Base-by-base conservation (phyloP, 2,888 invertebrate genomes). In the Orchesellides sinensis region DNA sequence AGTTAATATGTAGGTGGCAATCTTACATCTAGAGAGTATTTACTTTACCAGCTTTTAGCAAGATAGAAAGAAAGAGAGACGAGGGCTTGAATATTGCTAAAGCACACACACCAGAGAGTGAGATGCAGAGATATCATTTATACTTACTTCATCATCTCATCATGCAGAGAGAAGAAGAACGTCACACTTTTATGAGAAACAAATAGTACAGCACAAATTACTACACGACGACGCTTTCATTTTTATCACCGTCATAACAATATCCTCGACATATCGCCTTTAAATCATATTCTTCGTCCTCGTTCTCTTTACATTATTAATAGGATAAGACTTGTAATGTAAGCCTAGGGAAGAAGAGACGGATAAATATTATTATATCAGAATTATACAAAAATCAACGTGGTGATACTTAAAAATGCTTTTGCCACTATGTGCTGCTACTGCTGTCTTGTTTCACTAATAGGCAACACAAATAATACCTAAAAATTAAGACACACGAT, bases 121-220 rank as follows among this genome's bases (percentile, higher is more conserved):
- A n/a, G n/a, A n/a, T n/a, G n/a, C n/a, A n/a, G 1, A 12, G 14
- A 66, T 40, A 69, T 23, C 32, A 69, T 14, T n/a, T n/a, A n/a
- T 17, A 78, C 78, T 78, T 78, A 78, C 78, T 78, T 78, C 78
- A 69, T 78, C 78, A 45, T 78, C 52, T 77, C 69, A 68, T 69
- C 56, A 61, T 61, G 23, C 52, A 29, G 49, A 47, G 17, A 49
- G 45, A 25, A 63, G 63, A 61, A n/a, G 23, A 66, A 49, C 49
- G 66, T 45, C 25, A 66, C 47, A 25, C 47, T 25, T 49, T 66
- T 66, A 66, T 49, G 49, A 6, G 66, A 66, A 66, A 66, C 66
- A 66, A 66, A 66, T 66, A n/a, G n/a, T n/a, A 49, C 47, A 25
- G 25, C 47, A 66, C 47, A 66, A 66, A 66, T 49, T 63, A 59